Percentiles rank a stretch among this genome's conserved stretches.
Evolutionary conservation across 2,113 vertebrate genomes (phyloP).

Genomic region (Tachuris rubrigastra): DNA sequence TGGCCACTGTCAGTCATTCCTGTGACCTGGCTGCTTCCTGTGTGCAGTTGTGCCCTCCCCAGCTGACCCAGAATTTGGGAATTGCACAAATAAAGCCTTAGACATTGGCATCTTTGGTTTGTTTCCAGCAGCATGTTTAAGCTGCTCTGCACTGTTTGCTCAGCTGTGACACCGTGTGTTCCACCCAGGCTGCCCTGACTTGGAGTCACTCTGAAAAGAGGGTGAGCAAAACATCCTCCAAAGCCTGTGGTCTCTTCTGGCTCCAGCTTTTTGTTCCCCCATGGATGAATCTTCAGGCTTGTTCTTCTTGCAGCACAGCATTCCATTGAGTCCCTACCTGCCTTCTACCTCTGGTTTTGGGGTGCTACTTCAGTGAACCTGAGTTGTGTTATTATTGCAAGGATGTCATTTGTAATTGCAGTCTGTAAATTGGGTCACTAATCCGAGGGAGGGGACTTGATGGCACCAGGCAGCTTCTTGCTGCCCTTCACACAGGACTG

Average conservation of each 20-base stretch:
- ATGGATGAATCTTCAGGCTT: neutral
- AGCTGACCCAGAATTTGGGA: neutral
- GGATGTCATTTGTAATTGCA: neutral
- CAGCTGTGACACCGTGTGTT: neutral
- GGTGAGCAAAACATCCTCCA: neutral
- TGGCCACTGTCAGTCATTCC: neutral
- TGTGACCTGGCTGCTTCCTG: neutral
- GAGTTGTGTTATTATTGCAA: neutral
- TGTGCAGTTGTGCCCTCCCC: neutral
- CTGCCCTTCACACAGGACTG: neutral
- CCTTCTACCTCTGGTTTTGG: neutral
- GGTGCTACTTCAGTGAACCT: neutral
- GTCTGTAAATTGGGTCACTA: neutral
- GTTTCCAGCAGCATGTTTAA: neutral
- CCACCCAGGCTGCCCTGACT: neutral
- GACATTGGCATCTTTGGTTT: rapidly evolving
- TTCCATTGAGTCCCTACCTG: neutral
- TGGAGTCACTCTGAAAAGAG: neutral
- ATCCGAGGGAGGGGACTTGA: neutral
- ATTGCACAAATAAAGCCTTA: neutral
- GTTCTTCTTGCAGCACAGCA: neutral
- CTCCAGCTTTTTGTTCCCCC: neutral
- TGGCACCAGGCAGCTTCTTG: neutral
- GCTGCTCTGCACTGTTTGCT: neutral
- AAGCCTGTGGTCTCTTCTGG: neutral